A percentile compares a stretch with the other conserved stretches of the same genome.
Evolutionary conservation across 2,888 invertebrate species (phyloP).

Genomic region (Rhingia rostrata): DNA sequence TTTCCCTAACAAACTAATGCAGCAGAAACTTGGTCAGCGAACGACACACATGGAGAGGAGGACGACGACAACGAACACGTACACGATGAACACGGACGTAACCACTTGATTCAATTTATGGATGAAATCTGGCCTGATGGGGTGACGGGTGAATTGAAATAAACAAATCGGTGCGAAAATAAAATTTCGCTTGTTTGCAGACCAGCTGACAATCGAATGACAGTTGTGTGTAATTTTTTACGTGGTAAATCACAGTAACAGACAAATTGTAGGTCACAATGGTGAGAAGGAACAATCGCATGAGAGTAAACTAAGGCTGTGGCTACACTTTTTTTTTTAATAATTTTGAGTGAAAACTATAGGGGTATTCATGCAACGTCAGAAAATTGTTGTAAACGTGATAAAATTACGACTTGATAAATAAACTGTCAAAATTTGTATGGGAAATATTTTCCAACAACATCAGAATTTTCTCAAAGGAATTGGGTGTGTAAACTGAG

Average conservation of each 20-base stretch:
- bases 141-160: neutral
- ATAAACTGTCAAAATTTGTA: no score
- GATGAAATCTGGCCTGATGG: constrained; percentile 23
- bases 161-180: constrained; percentile 11
- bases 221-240: neutral
- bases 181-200: neutral
- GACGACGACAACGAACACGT: neutral
- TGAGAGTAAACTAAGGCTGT: neutral
- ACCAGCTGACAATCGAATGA: neutral
- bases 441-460: no score
- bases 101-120: constrained; percentile 22
- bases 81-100: constrained; percentile 10
- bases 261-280: neutral
- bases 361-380: no score
- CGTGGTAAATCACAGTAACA: constrained; percentile 3
- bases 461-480: no score
- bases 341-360: no score
- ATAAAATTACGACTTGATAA: no score
- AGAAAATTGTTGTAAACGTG: no score
- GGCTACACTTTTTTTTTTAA: no score
- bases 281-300: neutral
- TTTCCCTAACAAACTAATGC: neutral
- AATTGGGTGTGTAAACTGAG: no score
- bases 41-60: neutral
- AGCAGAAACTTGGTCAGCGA: neutral